Evolutionary conservation across 2,888 invertebrate species (phyloP).

Genomic region (Acleris cristana): DNA sequence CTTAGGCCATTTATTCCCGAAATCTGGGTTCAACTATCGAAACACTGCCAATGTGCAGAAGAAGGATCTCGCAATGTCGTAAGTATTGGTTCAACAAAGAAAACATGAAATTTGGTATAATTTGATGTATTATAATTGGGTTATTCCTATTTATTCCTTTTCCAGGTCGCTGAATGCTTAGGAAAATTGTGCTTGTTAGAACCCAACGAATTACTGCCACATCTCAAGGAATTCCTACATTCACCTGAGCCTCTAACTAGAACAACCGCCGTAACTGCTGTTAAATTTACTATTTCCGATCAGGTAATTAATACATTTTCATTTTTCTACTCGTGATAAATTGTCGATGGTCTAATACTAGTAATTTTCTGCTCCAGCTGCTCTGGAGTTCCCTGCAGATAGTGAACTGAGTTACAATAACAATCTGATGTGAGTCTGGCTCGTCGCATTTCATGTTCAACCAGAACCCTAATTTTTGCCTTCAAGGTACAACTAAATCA

Average conservation of each 20-base stretch:
- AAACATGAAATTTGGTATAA: not conserved
- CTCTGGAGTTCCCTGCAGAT: too few relatives aligned
- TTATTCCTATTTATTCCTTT: conserved; percentile 9
- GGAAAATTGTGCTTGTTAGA: conserved; percentile 98
- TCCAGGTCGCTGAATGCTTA: conserved; percentile 95
- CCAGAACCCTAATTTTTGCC: too few relatives aligned
- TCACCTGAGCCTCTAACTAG: conserved; percentile 94
- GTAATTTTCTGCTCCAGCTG: too few relatives aligned
- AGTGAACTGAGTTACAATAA: too few relatives aligned
- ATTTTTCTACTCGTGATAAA: too few relatives aligned
- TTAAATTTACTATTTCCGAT: conserved; percentile 99
- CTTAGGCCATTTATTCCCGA: conserved; percentile 92
- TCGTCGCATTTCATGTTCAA: too few relatives aligned
- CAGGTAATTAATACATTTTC: conserved; percentile 82
- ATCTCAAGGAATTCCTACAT: conserved; percentile 91
- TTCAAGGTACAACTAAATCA: too few relatives aligned
- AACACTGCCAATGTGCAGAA: conserved; percentile 97
- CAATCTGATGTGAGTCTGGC: too few relatives aligned
- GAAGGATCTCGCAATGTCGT: conserved; percentile 99
- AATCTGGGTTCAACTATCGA: conserved; percentile 96
- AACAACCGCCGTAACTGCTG: conserved; percentile 98
- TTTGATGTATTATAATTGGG: not conserved
- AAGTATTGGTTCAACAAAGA: conserved; percentile 48
- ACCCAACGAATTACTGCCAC: conserved; percentile 93
- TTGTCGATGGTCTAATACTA: too few relatives aligned